These are phyloP conservation scores for Pseudococcus viburni DNA, from an alignment of 2,888 invertebrate genomes.

Conservation along the genomic window DNA sequence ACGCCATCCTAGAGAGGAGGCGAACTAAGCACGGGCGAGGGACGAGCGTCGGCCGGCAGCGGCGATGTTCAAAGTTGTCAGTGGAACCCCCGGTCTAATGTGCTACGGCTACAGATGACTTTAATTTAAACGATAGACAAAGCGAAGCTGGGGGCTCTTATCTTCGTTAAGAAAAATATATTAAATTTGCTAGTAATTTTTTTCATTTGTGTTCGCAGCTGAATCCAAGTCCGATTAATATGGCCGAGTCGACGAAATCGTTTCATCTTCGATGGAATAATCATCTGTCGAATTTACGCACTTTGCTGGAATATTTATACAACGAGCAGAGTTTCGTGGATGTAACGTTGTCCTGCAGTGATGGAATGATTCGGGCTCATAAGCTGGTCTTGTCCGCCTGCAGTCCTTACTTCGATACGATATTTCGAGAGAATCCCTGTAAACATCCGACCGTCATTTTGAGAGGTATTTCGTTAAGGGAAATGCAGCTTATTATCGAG, in stretches of 20 bases:
- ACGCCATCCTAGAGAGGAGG: background rate
- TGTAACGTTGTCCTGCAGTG: slow-evolving; percentile 81
- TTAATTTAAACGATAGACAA: slow-evolving; percentile 10
- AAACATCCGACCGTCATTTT: slow-evolving; percentile 82
- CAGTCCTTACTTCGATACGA: slow-evolving; percentile 90
- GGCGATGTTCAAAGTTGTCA: slow-evolving; percentile 33
- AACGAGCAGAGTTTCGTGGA: slow-evolving; percentile 80
- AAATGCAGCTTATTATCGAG: slow-evolving; percentile 79
- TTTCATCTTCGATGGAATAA: slow-evolving; percentile 82
- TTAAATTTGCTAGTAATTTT: background rate
- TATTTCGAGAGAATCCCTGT: slow-evolving; percentile 82
- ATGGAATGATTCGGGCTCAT: slow-evolving; percentile 85
- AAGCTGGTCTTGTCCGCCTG: slow-evolving; percentile 97
- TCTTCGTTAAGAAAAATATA: background rate
- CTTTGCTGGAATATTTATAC: slow-evolving; percentile 80
- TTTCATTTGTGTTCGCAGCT: background rate
- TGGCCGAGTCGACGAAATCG: slow-evolving; percentile 73
- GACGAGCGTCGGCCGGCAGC: background rate
- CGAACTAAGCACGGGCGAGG: background rate
- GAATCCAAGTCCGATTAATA: background rate
- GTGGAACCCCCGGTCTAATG: background rate
- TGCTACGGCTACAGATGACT: background rate
- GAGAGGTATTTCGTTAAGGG: slow-evolving; percentile 77
- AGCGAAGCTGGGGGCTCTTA: background rate
- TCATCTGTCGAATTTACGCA: slow-evolving; percentile 81